Conservation (phyloP, 2,888 invertebrate genomes). For the Lasioglossum morio region DNA sequence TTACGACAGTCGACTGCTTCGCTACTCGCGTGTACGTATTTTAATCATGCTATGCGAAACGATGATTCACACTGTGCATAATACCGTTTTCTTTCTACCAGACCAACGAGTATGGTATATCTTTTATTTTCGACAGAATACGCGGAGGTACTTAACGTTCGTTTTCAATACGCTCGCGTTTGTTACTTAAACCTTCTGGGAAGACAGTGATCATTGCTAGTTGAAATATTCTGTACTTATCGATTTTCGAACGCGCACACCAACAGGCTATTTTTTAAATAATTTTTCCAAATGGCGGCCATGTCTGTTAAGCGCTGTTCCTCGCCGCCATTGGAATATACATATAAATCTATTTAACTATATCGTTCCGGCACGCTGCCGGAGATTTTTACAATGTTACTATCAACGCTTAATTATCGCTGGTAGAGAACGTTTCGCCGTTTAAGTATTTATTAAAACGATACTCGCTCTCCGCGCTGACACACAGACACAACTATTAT, state of each 20-base stretch:
- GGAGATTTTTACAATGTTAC: conserved; percentile 3
- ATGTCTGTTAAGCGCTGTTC: background rate
- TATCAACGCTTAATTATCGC: conserved; percentile 1
- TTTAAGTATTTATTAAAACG: conserved; percentile 23
- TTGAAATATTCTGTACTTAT: conserved; percentile 26
- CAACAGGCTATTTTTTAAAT: conserved; percentile 9
- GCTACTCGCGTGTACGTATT: conserved; percentile 30
- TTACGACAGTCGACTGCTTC: conserved; percentile 16
- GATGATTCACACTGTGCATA: conserved; percentile 51
- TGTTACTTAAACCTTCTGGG: conserved; percentile 17
- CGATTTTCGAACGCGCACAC: background rate
- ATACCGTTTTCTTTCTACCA: conserved; percentile 14
- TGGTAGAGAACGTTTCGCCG: conserved; percentile 16
- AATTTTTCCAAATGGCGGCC: background rate
- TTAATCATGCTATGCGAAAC: conserved; percentile 10
- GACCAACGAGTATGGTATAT: conserved; percentile 38
- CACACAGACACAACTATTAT: conserved; percentile 19
- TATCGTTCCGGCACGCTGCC: background rate
- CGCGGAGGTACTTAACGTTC: conserved; percentile 45
- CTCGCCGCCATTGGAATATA: background rate
- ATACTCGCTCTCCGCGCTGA: conserved; percentile 23
- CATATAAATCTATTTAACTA: background rate
- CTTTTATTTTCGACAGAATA: conserved; percentile 23
- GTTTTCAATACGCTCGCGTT: background rate
- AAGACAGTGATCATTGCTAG: conserved; percentile 9